Base-by-base conservation (phyloP, 2,113 vertebrate genomes). In the Larimichthys crocea region DNA sequence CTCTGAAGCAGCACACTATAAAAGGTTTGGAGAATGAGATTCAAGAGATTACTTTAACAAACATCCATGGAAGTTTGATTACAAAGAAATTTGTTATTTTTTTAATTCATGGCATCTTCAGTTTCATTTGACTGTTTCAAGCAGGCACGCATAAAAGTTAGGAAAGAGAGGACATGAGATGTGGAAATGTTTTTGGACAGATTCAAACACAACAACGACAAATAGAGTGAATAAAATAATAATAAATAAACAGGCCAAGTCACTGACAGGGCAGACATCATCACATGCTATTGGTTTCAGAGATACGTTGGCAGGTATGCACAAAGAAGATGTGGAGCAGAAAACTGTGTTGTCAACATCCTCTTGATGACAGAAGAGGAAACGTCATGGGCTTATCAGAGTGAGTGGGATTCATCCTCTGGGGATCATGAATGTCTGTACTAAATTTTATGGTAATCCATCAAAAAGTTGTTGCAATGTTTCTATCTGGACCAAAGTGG, bases 1-100 rank as follows among this genome's bases (percentile, higher is more conserved):
- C 95, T 94, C 94, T 97, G 96, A 31, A 98, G 91, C 16, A 98
- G 94, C 17, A 88, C 44, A 17, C 97, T 97, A 82, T 0, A 16
- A 50, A 40, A 7, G 20, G 16, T 24, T 61, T 40, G 16, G 67
- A 61, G 16, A 72, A 69, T 0, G 63, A 42, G 64, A 40, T 24
- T 7, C 1, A 40, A 42, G 3, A 71, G 14, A 70, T 56, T 20
- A 65, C 19, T 75, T 57, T 4, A 52, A 31, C 3, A 49, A n/a
- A 3, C 12, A 2, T 6, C 8, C 5, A 3, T 40, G 26, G 57
- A 20, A 35, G 0, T 53, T 64, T 63, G 14, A 10, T 17, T 15
- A 29, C 5, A 5, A 46, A 26, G 22, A 65, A 26, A n/a, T 62
- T n/a, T 0, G 2, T 15, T 31, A 35, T 35, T 52, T n/a, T 35